phyloP scores from a whole-genome alignment of 2,888 invertebrate species.

The Dryococelus australis region DNA sequence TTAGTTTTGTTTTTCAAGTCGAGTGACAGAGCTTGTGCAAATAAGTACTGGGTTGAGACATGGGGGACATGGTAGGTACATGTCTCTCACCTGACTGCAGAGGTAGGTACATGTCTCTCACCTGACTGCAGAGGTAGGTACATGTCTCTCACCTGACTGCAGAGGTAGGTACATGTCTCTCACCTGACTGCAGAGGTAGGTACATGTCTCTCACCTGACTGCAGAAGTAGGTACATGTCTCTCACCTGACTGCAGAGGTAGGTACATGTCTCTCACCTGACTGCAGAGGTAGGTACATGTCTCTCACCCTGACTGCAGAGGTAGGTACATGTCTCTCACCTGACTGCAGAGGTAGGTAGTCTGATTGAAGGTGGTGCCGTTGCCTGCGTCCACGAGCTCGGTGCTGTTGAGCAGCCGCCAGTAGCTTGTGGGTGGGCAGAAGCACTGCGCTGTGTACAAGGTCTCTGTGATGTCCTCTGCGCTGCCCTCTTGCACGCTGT shows the following conservation, averaged over 20 bases:
- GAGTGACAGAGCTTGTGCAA: no score
- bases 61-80: no score
- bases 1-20: no score
- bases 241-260: no score
- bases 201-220: conserved; percentile 47
- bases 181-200: no score
- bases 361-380: conserved; percentile 52
- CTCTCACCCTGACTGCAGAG: no score
- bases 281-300: no score
- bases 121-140: no score
- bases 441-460: conserved; percentile 38
- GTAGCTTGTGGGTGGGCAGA: conserved; percentile 62
- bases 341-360: conserved; percentile 60
- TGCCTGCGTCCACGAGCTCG: conserved; percentile 37
- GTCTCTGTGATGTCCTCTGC: background rate
- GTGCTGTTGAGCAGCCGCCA: conserved; percentile 58
- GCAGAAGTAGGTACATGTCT: conserved; percentile 58
- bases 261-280: no score
- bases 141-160: conserved; percentile 53
- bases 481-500: conserved; percentile 16
- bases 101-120: no score
- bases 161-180: conserved; percentile 56
- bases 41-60: no score
- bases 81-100: no score
- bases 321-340: conserved; percentile 38